Percentiles rank a stretch among this genome's conserved stretches.
phyloP scores from a whole-genome alignment of 2,888 invertebrate genomes.

The Beris chalybata region DNA sequence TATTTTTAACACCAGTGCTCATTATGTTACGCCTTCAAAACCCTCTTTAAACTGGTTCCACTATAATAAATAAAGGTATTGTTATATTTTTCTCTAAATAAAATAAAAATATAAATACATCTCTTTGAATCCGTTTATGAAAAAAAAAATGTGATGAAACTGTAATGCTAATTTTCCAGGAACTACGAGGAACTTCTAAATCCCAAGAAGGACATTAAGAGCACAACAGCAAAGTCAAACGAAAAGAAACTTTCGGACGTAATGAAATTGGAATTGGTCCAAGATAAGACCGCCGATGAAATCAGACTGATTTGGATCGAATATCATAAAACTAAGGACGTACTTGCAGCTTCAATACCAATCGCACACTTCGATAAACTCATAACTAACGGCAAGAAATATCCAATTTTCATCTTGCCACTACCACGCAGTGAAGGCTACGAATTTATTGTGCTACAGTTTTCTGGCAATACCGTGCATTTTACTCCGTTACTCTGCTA shows the following conservation, averaged over 20 bases:
- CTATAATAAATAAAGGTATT: too few relatives aligned
- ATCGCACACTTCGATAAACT: slow-evolving; percentile 63
- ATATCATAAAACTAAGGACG: slow-evolving; percentile 77
- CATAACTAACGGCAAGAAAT: slow-evolving; percentile 61
- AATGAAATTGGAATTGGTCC: slow-evolving; percentile 76
- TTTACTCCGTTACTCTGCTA: slow-evolving; percentile 84
- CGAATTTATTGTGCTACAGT: slow-evolving; percentile 82
- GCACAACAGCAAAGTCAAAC: slow-evolving; percentile 50
- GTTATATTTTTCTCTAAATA: too few relatives aligned
- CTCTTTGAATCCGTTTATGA: too few relatives aligned
- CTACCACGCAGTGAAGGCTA: slow-evolving; percentile 81
- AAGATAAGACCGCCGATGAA: slow-evolving; percentile 70
- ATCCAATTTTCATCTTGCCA: slow-evolving; percentile 76
- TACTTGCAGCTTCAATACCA: slow-evolving; percentile 74
- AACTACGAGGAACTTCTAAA: slow-evolving; percentile 67
- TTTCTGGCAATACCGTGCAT: slow-evolving; percentile 71
- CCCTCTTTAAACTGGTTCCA: too few relatives aligned
- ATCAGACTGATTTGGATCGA: slow-evolving; percentile 77
- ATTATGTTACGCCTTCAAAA: too few relatives aligned
- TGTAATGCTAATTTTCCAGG: slow-evolving; percentile 49
- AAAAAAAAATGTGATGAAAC: not conserved
- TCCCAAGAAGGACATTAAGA: slow-evolving; percentile 60
- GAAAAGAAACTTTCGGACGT: slow-evolving; percentile 66
- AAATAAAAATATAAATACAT: too few relatives aligned
- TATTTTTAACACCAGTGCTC: too few relatives aligned